Conservation (phyloP, 2,797 vertebrate species). For the Halcyon chelicuti region DNA sequence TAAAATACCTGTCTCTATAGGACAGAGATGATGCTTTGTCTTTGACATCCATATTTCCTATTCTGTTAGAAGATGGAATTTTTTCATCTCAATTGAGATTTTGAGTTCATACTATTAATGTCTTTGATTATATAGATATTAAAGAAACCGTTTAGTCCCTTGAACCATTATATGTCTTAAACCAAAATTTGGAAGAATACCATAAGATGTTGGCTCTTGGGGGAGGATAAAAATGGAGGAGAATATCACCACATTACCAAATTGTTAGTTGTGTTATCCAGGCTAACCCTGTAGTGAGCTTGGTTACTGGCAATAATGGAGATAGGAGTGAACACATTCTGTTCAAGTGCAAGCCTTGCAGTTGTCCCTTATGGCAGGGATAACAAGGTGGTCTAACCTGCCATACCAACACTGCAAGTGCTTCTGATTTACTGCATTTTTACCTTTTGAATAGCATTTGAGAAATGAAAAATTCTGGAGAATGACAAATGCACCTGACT, state of each 20-base stretch:
- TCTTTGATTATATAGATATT: neutral
- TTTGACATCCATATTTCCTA: neutral
- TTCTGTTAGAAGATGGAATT: neutral
- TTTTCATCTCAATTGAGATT: neutral
- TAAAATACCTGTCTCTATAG: neutral
- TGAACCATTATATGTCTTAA: neutral
- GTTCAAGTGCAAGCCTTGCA: neutral
- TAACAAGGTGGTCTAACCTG: neutral
- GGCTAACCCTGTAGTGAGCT: accelerated
- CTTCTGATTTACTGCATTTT: neutral
- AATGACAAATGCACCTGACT: neutral
- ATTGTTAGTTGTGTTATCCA: neutral
- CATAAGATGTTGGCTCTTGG: neutral
- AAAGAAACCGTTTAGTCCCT: neutral
- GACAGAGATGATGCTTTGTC: neutral
- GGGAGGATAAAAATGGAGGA: neutral
- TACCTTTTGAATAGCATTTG: neutral
- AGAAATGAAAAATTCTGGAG: neutral
- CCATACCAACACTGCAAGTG: neutral
- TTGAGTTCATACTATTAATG: neutral
- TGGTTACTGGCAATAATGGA: neutral
- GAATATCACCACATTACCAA: neutral
- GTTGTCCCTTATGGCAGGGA: neutral
- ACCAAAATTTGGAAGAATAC: neutral
- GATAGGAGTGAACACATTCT: accelerated